These are phyloP conservation scores for Daphoenositta chrysoptera DNA, from an alignment of 2,113 vertebrate genomes.

Conservation along the genomic window DNA sequence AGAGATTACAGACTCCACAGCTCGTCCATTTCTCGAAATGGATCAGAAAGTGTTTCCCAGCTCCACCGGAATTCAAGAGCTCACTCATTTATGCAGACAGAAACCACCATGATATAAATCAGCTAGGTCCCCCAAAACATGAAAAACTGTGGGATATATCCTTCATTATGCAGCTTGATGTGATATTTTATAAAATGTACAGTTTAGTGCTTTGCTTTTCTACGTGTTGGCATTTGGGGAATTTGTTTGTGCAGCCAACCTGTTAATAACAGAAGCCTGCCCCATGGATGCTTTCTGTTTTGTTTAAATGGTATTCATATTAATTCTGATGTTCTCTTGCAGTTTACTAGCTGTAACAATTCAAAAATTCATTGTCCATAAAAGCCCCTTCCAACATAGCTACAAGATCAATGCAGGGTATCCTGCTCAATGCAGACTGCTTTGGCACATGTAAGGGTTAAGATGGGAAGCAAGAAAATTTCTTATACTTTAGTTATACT, in stretches of 20 bases:
- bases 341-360: neutral
- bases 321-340: constrained; percentile 9
- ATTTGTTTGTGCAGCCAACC: neutral
- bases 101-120: constrained; percentile 83
- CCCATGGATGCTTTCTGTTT: neutral
- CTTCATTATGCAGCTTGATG: constrained; percentile 13
- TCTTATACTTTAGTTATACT: neutral
- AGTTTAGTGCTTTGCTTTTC: constrained; percentile 43
- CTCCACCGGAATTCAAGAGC: constrained; percentile 75
- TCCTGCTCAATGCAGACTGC: neutral
- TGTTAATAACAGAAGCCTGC: neutral
- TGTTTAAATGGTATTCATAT: neutral
- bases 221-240: neutral
- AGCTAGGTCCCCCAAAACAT: neutral
- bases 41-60: constrained; percentile 72
- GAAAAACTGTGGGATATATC: neutral
- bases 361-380: neutral
- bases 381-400: neutral
- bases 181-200: constrained; percentile 36
- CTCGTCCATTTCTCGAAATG: constrained; percentile 74
- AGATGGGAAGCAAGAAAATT: neutral
- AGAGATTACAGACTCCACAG: constrained; percentile 74
- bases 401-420: neutral
- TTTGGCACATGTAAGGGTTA: neutral
- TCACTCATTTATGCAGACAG: constrained; percentile 88